phyloP scores from a whole-genome alignment of 2,113 vertebrate genomes.

The Anser cygnoides region DNA sequence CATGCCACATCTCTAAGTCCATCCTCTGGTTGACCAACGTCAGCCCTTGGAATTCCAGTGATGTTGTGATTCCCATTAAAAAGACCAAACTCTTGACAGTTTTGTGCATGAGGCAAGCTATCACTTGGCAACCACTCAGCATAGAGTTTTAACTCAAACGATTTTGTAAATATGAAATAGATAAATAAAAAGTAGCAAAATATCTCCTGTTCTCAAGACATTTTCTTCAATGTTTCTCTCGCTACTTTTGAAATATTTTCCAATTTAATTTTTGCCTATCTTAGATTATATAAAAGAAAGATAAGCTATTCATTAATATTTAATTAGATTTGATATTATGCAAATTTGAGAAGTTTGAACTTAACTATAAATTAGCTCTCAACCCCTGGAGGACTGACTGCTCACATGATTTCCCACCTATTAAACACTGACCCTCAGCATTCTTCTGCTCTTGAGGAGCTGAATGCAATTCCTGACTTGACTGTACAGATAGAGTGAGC shows the following conservation, averaged over 20 bases:
- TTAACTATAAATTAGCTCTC: background rate
- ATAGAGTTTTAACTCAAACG: background rate
- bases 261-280: background rate
- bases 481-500: background rate
- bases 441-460: background rate
- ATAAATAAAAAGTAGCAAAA: background rate
- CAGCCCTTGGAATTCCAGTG: background rate
- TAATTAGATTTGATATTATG: conserved; percentile 2
- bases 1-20: background rate
- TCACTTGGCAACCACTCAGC: background rate
- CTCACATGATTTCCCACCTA: background rate
- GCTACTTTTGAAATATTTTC: background rate
- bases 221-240: background rate
- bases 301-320: background rate
- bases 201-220: background rate
- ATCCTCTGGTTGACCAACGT: background rate
- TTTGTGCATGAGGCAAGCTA: background rate
- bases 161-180: background rate
- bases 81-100: background rate
- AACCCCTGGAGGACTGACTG: background rate
- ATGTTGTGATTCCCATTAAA: background rate
- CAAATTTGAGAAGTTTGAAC: conserved; percentile 11
- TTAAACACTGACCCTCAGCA: background rate
- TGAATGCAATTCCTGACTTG: background rate
- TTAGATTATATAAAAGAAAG: background rate